A percentile compares a stretch with the other conserved stretches of the same genome.
These are phyloP conservation scores for Cataglyphis hispanica DNA, from an alignment of 1,140 invertebrate species.

Conservation along the genomic window DNA sequence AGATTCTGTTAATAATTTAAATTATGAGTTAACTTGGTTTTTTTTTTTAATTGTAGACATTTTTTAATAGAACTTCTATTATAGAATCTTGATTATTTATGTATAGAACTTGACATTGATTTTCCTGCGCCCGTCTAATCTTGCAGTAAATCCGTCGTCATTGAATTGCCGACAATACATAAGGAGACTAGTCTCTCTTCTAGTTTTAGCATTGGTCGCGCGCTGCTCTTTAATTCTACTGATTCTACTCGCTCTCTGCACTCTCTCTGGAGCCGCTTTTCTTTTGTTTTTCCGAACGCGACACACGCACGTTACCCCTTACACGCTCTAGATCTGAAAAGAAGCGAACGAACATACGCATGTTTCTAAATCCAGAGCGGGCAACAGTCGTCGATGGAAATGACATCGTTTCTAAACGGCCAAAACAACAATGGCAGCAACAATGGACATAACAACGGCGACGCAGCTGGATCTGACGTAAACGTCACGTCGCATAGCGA, in stretches of 20 bases:
- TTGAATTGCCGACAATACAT: conserved; percentile 69
- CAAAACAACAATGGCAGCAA: conserved; percentile 88
- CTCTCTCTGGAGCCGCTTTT: conserved; percentile 78
- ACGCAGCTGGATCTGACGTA: conserved; percentile 70
- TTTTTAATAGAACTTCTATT: neutral
- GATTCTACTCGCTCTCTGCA: conserved; percentile 77
- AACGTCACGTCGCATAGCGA: conserved; percentile 71
- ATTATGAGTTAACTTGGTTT: neutral
- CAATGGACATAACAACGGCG: conserved; percentile 74
- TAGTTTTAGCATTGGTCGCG: conserved; percentile 75
- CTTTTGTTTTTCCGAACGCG: conserved; percentile 83
- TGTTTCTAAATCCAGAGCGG: conserved; percentile 86
- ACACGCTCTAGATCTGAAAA: conserved; percentile 86
- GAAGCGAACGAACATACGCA: conserved; percentile 81
- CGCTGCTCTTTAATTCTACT: conserved; percentile 76
- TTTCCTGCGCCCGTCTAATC: conserved; percentile 56
- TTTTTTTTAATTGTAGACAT: neutral
- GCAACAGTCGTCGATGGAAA: conserved; percentile 87
- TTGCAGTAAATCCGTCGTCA: conserved; percentile 61
- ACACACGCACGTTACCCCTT: conserved; percentile 84
- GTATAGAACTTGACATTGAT: neutral
- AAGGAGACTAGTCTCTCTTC: conserved; percentile 73
- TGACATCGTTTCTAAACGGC: conserved; percentile 88
- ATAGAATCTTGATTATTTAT: neutral
- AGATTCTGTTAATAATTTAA: neutral